phyloP scores from a whole-genome alignment of 2,888 invertebrate species.

The Drosophila imparisetae region DNA sequence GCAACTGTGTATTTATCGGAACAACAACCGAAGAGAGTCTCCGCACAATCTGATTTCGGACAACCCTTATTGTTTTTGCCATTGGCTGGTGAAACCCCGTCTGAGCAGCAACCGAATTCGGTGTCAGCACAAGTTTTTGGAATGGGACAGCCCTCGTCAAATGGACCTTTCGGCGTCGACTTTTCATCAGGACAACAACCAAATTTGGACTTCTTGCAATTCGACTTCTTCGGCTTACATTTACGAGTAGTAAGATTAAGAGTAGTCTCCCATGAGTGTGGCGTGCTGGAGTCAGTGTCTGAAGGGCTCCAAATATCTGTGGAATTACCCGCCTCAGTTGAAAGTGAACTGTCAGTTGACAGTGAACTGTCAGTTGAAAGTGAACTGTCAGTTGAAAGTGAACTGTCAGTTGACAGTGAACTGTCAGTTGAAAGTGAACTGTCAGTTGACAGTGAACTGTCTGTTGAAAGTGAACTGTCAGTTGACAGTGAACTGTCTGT shows the following conservation, averaged over 20 bases:
- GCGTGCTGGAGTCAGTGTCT: slow-evolving; percentile 85
- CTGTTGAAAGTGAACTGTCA: too few relatives aligned
- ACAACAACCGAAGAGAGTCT: slow-evolving; percentile 95
- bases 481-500: slow-evolving; percentile 46
- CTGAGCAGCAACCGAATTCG: slow-evolving; percentile 92
- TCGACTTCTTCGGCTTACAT: slow-evolving; percentile 86
- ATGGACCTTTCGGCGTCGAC: slow-evolving; percentile 92
- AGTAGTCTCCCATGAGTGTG: slow-evolving; percentile 86
- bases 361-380: not conserved
- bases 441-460: slow-evolving; percentile 38
- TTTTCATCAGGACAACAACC: slow-evolving; percentile 95
- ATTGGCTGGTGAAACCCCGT: slow-evolving; percentile 91
- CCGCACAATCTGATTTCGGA: slow-evolving; percentile 89
- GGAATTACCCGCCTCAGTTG: slow-evolving; percentile 70
- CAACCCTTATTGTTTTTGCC: slow-evolving; percentile 91
- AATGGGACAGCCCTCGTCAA: slow-evolving; percentile 91
- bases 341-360: slow-evolving; percentile 5
- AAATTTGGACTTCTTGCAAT: slow-evolving; percentile 88
- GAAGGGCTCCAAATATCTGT: slow-evolving; percentile 83
- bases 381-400: slow-evolving; percentile 45
- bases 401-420: not conserved
- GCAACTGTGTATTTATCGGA: slow-evolving; percentile 91
- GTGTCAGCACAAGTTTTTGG: slow-evolving; percentile 91
- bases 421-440: slow-evolving; percentile 22
- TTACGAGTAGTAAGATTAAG: slow-evolving; percentile 85